Evolutionary conservation across 2,113 vertebrate species (phyloP).

Genomic region (Eupsittula cactorum): DNA sequence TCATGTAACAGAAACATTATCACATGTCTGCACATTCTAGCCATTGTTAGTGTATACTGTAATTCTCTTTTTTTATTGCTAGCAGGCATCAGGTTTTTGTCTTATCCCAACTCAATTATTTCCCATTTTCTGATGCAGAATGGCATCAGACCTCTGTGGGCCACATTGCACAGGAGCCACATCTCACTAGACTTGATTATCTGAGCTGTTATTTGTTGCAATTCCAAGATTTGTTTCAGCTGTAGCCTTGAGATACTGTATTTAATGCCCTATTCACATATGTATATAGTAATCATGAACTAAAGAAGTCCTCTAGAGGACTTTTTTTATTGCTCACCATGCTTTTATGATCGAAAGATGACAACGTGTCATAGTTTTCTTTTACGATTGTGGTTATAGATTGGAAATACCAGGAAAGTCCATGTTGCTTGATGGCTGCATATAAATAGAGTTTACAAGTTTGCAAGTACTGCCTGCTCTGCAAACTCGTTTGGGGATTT

Average conservation of each 20-base stretch:
- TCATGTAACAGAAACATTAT: not conserved
- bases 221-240: slow-evolving; percentile 12
- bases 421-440: not conserved
- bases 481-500: not conserved
- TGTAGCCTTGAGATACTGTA: not conserved
- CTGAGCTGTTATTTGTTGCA: slow-evolving; percentile 39
- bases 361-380: not conserved
- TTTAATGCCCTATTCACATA: slow-evolving; percentile 15
- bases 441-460: slow-evolving; percentile 8
- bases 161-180: not conserved
- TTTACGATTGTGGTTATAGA: not conserved
- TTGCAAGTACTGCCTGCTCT: not conserved
- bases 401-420: not conserved
- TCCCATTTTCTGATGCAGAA: not conserved
- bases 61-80: not conserved
- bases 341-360: slow-evolving; percentile 32
- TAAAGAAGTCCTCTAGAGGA: not conserved
- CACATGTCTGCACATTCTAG: not conserved
- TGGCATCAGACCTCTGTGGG: not conserved
- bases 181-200: slow-evolving; percentile 8
- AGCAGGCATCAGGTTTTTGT: not conserved
- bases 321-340: not conserved
- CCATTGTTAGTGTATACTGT: not conserved
- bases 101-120: not conserved
- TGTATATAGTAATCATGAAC: slow-evolving; percentile 2